Base-by-base conservation (phyloP, 1,140 invertebrate species). In the Tetramorium simillimum region DNA sequence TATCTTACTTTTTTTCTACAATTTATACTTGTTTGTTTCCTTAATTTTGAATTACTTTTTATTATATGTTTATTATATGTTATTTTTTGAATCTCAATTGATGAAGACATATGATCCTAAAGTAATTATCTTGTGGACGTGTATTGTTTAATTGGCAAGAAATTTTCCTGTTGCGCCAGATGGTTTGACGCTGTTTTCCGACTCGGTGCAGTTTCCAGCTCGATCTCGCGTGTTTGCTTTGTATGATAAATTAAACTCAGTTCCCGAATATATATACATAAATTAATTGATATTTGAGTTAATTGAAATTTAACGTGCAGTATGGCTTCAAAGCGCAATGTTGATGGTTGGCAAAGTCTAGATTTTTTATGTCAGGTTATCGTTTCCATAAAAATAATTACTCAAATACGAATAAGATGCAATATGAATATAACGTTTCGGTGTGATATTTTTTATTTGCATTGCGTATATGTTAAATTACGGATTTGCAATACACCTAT, bases 191-290 rank as follows among this genome's bases (percentile, higher is more conserved):
- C 70, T 51, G 63, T 88, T 86, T 76, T 70, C 9, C 62, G 18
- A 67, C 86, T 77, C 24, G 51, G 28, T 72, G 80, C 37, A 69
- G 43, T 86, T 70, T 63, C 53, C 16, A 46, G 18, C 49, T 73
- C 5, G 28, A 73, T 65, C 67, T 75, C 24, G 46, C 33, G 46
- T 49, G 51, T 70, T 53, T 24, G 51, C 67, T 58, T 24, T 81
- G 56, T 67, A 82, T 73, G 40, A 82, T 72, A 82, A 82, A 82
- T 82, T 82, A 82, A 82, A 82, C 24, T 82, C 80, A 46, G 21
- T 58, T 14, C 5, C 51, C 24, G 37, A 58, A 72, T 43, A 33
- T 72, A 72, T 82, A 53, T 69, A n/a, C 51, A 73, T 46, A 82
- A 73, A 73, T 72, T 82, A 82, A 72, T 72, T 58, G 6, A 73